These are phyloP conservation scores for Scomberomorus guttatus DNA, from an alignment of 2,797 vertebrate species.

Conservation along the genomic window DNA sequence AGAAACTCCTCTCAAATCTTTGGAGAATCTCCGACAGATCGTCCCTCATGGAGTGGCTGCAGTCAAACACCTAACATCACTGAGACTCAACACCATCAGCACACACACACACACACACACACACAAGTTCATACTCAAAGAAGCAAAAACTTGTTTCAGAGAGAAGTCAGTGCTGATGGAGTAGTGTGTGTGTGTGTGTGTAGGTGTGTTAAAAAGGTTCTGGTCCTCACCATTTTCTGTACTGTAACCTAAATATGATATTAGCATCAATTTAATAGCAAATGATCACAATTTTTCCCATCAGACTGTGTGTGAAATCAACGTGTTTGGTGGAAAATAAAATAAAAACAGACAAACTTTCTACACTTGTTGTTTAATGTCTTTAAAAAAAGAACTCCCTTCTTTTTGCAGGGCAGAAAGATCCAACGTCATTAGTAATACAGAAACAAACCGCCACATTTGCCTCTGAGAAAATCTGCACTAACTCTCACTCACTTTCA, in stretches of 20 bases:
- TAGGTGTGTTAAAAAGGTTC: conserved; percentile 21
- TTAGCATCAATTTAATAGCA: neutral
- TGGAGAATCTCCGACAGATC: conserved; percentile 80
- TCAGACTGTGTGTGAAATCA: neutral
- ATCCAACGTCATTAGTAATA: conserved; percentile 18
- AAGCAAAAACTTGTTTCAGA: neutral
- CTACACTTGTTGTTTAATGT: neutral
- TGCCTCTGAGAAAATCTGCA: conserved; percentile 13
- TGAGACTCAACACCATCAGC: neutral
- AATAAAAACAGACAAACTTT: neutral
- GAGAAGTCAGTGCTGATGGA: neutral
- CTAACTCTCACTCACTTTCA: neutral
- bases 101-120: neutral
- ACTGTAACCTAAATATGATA: conserved; percentile 19
- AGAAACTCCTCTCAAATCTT: conserved; percentile 78
- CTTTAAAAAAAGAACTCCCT: neutral
- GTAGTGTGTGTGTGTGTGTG: neutral
- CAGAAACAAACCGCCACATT: conserved; percentile 32
- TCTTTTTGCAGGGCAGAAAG: neutral
- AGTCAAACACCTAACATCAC: conserved; percentile 63
- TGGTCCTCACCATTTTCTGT: conserved; percentile 18
- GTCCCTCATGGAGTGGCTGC: conserved; percentile 78
- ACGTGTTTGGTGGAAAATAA: conserved; percentile 36
- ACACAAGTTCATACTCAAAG: neutral
- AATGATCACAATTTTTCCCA: conserved; percentile 4